phyloP scores from a whole-genome alignment of 1,140 invertebrate genomes.

The Brachionus manjavacas region DNA sequence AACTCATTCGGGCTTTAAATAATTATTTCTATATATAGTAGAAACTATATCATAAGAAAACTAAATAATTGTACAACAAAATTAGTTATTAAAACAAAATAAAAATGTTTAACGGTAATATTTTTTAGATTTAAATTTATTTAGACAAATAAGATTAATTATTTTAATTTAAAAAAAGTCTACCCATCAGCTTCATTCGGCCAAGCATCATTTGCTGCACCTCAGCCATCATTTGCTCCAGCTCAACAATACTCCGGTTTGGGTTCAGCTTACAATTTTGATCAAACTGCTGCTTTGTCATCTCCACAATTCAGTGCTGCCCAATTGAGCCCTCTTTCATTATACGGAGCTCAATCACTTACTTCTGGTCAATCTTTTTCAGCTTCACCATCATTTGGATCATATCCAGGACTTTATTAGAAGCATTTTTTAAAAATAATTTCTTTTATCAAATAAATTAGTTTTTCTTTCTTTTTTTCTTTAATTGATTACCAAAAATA shows the following conservation, averaged over 20 bases:
- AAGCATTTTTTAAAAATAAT: not conserved
- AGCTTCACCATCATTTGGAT: not conserved
- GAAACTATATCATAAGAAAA: not conserved
- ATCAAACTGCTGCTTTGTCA: not conserved
- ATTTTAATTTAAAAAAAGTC: not conserved
- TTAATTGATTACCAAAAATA: too few relatives aligned
- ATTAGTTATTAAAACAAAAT: too few relatives aligned
- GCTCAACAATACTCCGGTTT: not conserved
- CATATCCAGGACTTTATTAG: not conserved
- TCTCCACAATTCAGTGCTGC: not conserved
- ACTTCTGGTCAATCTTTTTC: not conserved
- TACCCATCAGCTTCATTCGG: not conserved
- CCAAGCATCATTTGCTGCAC: not conserved
- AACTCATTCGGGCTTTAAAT: not conserved
- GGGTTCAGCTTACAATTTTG: not conserved
- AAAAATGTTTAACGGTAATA: not conserved
- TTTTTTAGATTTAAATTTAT: not conserved
- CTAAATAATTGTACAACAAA: not conserved
- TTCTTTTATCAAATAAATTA: not conserved
- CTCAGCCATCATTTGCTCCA: not conserved
- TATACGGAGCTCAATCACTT: not conserved
- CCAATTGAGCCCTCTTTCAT: not conserved
- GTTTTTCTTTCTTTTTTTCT: not conserved
- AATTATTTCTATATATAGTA: not conserved
- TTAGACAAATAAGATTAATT: not conserved